phyloP scores from a whole-genome alignment of 2,888 invertebrate species.

The Prosopocoilus inquinatus region DNA sequence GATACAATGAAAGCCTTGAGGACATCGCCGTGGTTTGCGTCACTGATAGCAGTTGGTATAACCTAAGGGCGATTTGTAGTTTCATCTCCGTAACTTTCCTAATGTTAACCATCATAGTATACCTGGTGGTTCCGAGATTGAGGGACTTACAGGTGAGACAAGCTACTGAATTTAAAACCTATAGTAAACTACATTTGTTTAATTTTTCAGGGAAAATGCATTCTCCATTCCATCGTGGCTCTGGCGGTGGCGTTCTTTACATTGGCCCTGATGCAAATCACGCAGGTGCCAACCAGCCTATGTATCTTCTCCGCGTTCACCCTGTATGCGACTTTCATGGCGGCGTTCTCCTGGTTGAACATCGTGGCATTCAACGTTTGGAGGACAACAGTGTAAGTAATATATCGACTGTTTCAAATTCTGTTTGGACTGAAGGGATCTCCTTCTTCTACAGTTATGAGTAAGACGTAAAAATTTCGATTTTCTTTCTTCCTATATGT shows the following conservation, averaged over 20 bases:
- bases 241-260: constrained; percentile 60
- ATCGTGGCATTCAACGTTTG: constrained; percentile 67
- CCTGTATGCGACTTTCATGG: constrained; percentile 56
- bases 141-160: constrained; percentile 53
- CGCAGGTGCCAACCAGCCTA: constrained; percentile 43
- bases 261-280: constrained; percentile 59
- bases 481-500: no score
- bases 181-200: constrained; percentile 11
- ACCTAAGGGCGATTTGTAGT: constrained; percentile 30
- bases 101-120: constrained; percentile 59
- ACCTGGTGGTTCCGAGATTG: constrained; percentile 60
- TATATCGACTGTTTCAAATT: not conserved
- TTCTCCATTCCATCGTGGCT: constrained; percentile 61
- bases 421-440: not conserved
- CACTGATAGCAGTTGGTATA: constrained; percentile 29
- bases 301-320: constrained; percentile 54
- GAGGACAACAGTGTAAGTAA: constrained; percentile 63
- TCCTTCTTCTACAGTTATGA: not conserved
- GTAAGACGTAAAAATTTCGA: no score
- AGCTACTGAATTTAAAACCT: not conserved
- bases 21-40: constrained; percentile 46
- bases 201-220: constrained; percentile 61
- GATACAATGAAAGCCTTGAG: constrained; percentile 20
- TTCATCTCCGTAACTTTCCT: constrained; percentile 55
- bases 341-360: constrained; percentile 73